Percentiles rank a stretch among this genome's conserved stretches.
phyloP scores from a whole-genome alignment of 2,797 vertebrate genomes.

The Acanthopagrus latus region DNA sequence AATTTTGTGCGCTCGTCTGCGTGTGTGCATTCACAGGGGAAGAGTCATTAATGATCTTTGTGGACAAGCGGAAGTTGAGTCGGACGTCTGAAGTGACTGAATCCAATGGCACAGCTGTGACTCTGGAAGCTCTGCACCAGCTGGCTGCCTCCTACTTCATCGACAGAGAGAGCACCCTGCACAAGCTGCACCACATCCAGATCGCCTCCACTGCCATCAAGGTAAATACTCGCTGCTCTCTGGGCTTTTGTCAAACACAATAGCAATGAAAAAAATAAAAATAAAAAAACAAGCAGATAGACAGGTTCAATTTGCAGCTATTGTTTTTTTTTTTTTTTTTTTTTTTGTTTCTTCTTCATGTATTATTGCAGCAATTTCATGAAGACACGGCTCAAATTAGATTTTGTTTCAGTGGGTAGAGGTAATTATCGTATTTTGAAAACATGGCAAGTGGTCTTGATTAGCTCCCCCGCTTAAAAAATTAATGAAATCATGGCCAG shows the following conservation, averaged over 20 bases:
- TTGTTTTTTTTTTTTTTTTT: slow-evolving; percentile 23
- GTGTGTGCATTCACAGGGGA: slow-evolving; percentile 86
- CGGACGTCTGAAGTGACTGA: slow-evolving; percentile 89
- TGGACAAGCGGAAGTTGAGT: slow-evolving; percentile 98
- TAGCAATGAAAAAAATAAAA: neutral
- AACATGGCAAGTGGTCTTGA: slow-evolving; percentile 35
- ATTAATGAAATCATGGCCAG: slow-evolving; percentile 17
- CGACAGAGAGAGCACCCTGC: slow-evolving; percentile 95
- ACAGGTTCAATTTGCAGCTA: neutral
- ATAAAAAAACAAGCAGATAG: neutral
- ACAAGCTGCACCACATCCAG: slow-evolving; percentile 96
- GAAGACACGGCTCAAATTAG: neutral
- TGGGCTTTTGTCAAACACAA: neutral
- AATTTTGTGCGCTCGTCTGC: slow-evolving; percentile 5
- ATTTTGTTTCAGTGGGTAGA: slow-evolving; percentile 27
- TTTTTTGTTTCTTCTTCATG: neutral
- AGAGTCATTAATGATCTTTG: slow-evolving; percentile 98
- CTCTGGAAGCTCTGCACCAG: slow-evolving; percentile 94
- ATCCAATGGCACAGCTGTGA: slow-evolving; percentile 90
- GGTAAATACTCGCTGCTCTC: slow-evolving; percentile 85
- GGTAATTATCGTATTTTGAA: slow-evolving; percentile 30
- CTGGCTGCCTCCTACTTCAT: slow-evolving; percentile 98
- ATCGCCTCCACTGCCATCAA: slow-evolving; percentile 97
- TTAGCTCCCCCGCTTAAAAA: slow-evolving; percentile 22
- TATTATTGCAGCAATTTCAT: slow-evolving; percentile 5